phyloP scores from a whole-genome alignment of 1,140 invertebrate species.

The Micrasema minimum region DNA sequence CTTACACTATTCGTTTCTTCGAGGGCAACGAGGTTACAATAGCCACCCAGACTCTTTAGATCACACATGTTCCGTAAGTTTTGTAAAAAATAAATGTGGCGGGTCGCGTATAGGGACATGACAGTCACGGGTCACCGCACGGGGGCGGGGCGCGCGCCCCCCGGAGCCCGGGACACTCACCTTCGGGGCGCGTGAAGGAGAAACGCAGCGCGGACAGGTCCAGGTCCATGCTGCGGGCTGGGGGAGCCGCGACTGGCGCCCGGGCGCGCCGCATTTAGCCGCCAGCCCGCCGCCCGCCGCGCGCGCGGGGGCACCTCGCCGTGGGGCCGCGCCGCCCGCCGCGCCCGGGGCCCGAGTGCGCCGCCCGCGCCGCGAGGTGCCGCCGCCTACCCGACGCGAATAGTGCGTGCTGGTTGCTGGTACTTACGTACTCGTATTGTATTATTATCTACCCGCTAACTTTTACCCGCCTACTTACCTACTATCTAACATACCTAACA shows the following conservation, averaged over 20 bases:
- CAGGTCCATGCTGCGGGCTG: slow-evolving; percentile 20
- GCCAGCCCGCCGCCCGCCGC: slow-evolving; percentile 2
- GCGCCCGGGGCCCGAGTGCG: neutral
- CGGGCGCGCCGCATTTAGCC: slow-evolving; percentile 19
- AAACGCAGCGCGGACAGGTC: slow-evolving; percentile 13
- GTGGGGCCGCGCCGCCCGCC: neutral
- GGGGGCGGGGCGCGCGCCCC: neutral
- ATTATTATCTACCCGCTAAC: too few species aligned
- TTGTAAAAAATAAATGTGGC: too few species aligned
- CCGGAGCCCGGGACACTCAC: slow-evolving; percentile 9
- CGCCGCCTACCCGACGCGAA: slow-evolving; percentile 5
- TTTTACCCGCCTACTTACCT: too few species aligned
- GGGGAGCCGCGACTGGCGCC: slow-evolving; percentile 26
- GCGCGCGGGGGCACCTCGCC: neutral
- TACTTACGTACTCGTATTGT: neutral
- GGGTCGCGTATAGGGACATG: too few species aligned
- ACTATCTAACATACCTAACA: too few species aligned
- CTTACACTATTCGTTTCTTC: too few species aligned
- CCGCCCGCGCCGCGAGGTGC: neutral
- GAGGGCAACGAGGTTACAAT: neutral
- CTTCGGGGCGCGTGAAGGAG: slow-evolving; percentile 36
- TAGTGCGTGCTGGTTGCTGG: neutral
- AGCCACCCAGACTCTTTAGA: too few species aligned
- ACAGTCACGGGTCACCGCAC: neutral
- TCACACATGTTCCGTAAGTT: too few species aligned